A percentile compares a stretch with the other conserved stretches of the same genome.
Conservation (phyloP, 2,113 vertebrate genomes). For the Pampusana beccarii region DNA sequence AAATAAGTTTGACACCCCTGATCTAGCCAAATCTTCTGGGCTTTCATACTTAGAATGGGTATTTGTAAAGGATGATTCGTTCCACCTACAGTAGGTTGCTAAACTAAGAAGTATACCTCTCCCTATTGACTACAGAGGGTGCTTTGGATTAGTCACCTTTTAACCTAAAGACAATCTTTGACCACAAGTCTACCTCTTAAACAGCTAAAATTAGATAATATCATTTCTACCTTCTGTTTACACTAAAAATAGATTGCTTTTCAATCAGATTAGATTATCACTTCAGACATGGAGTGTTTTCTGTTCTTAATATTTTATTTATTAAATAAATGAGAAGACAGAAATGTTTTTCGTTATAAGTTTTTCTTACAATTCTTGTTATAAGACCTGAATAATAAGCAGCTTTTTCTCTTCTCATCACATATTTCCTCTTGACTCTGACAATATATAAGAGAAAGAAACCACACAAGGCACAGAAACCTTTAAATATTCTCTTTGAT, state of each 20-base stretch:
- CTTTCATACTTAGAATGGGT: neutral
- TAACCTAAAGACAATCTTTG: neutral
- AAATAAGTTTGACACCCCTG: no score
- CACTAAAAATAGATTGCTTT: neutral
- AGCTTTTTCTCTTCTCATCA: neutral
- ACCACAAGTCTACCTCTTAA: neutral
- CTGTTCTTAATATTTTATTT: neutral
- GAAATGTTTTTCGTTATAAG: neutral
- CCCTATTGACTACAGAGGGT: neutral
- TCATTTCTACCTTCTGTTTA: neutral
- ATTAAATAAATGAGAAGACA: neutral
- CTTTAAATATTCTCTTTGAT: slow-evolving; percentile 43
- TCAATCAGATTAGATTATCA: neutral
- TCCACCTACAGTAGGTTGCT: neutral
- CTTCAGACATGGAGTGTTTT: neutral
- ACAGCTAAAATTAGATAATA: neutral
- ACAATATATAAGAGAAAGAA: neutral
- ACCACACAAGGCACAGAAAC: neutral
- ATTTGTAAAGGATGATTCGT: neutral
- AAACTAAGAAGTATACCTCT: neutral
- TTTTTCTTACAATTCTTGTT: neutral
- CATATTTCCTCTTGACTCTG: neutral
- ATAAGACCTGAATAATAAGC: neutral
- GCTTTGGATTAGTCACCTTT: neutral
- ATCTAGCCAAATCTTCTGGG: neutral